Evolutionary conservation across 2,113 vertebrate species (phyloP).

Genomic region (Arizona elegans): DNA sequence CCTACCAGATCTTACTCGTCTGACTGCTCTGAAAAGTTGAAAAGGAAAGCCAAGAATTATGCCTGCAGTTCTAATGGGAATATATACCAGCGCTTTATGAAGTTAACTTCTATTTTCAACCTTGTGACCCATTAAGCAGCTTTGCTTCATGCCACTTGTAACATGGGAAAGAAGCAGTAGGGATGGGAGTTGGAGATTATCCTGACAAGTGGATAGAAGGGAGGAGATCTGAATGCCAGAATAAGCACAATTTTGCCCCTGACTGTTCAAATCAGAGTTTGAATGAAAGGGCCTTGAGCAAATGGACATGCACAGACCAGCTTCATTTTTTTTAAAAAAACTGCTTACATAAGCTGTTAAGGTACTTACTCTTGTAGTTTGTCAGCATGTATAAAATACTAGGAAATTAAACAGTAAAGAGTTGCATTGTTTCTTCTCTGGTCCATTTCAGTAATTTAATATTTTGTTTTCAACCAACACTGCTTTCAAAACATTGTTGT

Average conservation of each 20-base stretch:
- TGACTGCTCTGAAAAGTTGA: neutral
- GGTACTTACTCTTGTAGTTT: neutral
- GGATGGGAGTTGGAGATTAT: constrained; percentile 29
- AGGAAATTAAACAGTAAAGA: neutral
- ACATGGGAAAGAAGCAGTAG: constrained; percentile 9
- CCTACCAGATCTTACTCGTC: neutral
- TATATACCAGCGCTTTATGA: constrained; percentile 28
- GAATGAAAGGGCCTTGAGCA: neutral
- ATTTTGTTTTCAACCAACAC: neutral
- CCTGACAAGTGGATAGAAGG: constrained; percentile 22
- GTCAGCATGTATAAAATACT: constrained; percentile 1
- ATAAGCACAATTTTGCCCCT: constrained; percentile 19
- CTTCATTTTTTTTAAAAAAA: neutral
- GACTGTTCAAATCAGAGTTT: constrained; percentile 13
- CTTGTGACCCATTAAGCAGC: constrained; percentile 29
- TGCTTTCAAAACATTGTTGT: neutral
- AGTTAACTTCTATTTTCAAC: constrained; percentile 36
- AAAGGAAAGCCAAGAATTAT: constrained; percentile 10
- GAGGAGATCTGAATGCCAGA: neutral
- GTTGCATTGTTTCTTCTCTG: neutral
- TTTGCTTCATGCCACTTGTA: constrained; percentile 29
- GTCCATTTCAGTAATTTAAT: neutral
- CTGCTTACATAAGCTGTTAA: constrained; percentile 22
- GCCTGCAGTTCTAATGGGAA: constrained; percentile 25
- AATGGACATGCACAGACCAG: neutral